Base-by-base conservation (phyloP, 2,888 invertebrate genomes). In the Orthonevra nobilis region DNA sequence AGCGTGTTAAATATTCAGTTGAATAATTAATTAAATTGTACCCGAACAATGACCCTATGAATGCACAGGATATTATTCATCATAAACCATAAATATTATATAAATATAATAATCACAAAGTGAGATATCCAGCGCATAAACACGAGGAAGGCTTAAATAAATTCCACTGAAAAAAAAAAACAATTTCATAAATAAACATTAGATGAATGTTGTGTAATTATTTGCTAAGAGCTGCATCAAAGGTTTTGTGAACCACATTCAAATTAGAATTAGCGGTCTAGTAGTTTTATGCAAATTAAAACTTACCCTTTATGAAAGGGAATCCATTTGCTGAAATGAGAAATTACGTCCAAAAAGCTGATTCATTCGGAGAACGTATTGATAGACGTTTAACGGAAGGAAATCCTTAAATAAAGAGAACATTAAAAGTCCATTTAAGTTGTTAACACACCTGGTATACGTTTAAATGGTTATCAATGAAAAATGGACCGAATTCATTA, bases 11-110 rank as follows among this genome's bases (percentile, higher is more conserved):
- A 32, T 32, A 50, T 40, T 50, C 50, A 30, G 40, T 20, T 40
- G 50, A 50, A 63, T 50, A 30, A 63, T 40, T 50, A 50, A 63
- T 50, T 30, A 30, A 63, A 50, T 63, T 50, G 32, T 63, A 10
- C 10, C 30, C 3, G 3, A 19, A n/a, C 40, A 17, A 40, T 2
- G 30, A 10, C 10, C 20, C 15, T 20, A 15, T 38, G 14, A 56
- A 58, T 12, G 6, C 6, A n/a, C 12, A 7, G n/a, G n/a, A n/a
- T n/a, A n/a, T n/a, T 5, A 56, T 17, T 26, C 10, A 7, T 10
- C 3, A 34, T 34, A 32, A 14, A 44, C 34, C 34, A 48, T 36
- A 12, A 17, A 61, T 54, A 54, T n/a, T 40, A 36, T 23, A 5
- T 23, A 23, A 23, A 4, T 4, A 3, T 23, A 3, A 28, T 38